Evolutionary conservation across 2,888 invertebrate species (phyloP), one percentile per base, ranked within the genome.

Genomic region (Celastrina argiolus): DNA sequence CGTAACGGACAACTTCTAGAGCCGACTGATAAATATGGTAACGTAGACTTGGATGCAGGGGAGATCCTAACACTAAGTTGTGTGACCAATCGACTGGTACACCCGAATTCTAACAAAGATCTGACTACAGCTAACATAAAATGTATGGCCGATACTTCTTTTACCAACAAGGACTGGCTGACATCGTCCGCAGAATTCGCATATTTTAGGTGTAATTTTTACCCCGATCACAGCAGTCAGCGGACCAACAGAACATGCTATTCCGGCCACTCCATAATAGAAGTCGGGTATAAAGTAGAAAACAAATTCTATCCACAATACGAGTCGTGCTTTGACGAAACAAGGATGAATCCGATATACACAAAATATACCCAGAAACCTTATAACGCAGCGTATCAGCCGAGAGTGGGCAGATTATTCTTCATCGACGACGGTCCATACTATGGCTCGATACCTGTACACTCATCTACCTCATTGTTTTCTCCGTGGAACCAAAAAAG

Each of bases 291-390:
- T 63, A 74, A 34, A n/a, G 71, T 87, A 5, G 74, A 78, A 42
- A 71, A 75, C 7, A 36, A 71, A 22, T 87, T 88, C 67, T 84
- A 88, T 56, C 80, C 89, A 0, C 69, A 83, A 0, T 91, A 83
- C 70, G 89, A 90, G 67, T 77, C 88, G 0, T 91, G 91, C 66
- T 91, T 91, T 69, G 79, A 89, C 68, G 82, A 84, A 71, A 68
- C 36, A 2, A 67, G 36, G 5, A 70, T 84, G 0, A 82, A 76
- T 56, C 76, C 79, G 1, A 70, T 90, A 2, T 91, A 88, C 70
- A 85, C 89, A 0, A 87, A 81, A 63, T 88, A 90, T 61, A 84
- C 83, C 0, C 91, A 90, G 68, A 85, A 85, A 69, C 81, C 87
- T 1, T 91, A 85, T 70, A 91, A 90, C 64, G 80, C 85, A 6